Evolutionary conservation across 2,113 vertebrate species (phyloP), one percentile per base, ranked within the genome.

Genomic region (Bubo scandiacus): DNA sequence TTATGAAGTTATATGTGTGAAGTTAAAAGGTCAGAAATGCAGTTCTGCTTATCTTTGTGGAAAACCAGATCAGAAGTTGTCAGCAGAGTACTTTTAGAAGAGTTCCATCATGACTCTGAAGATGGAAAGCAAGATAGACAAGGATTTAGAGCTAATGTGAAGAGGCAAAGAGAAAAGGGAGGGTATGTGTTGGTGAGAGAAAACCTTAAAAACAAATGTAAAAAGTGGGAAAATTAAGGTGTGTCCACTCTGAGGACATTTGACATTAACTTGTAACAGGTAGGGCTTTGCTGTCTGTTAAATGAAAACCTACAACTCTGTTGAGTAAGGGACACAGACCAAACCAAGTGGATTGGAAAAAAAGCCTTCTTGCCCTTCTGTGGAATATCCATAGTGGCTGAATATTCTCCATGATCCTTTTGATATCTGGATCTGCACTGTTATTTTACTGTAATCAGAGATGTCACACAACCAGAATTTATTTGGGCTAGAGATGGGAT

Each of bases 21-120:
- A 82, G 43, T 94, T 90, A 92, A 82, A 90, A 92, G 75, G 49
- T 90, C 93, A 52, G 78, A 92, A 97, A 91, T 84, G 81, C n/a
- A 54, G n/a, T 84, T 96, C 68, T 84, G 55, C 75, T 93, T 96
- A 71, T 93, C 86, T 78, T 84, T 51, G 88, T 91, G 49, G 61
- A 96, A 95, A 94, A 81, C 21, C 51, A 93, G 72, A 94, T 74
- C 86, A 91, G 86, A 81, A 94, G 45, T 89, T 75, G 54, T 79
- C 73, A 63, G 25, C 38, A 66, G 74, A 74, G 49, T 79, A 80
- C 57, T 91, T 85, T 88, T 65, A 65, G 74, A 88, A 88, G 83
- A 85, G 71, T 92, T 84, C 68, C 92, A 23, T 91, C 49, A 29
- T 86, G 73, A 65, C 30, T 86, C 52, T 86, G 43, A 79, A 91